Evolutionary conservation across 37 sponge, comb jelly and placozoan genomes (phyloP).

Genomic region (Diacarnus erythraeanus): DNA sequence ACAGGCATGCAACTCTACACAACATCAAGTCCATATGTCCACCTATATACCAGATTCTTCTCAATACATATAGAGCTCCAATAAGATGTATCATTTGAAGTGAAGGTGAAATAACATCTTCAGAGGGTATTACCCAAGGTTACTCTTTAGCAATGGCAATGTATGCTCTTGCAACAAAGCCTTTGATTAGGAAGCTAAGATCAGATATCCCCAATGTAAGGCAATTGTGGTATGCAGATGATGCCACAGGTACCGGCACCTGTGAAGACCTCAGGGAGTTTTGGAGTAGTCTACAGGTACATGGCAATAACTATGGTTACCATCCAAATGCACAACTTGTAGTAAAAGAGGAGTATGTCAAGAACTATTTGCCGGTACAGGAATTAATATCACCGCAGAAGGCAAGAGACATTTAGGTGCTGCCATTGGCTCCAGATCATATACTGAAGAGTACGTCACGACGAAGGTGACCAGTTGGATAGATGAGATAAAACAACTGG

Average conservation of each 20-base stretch:
- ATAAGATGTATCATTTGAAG: constrained; percentile 6
- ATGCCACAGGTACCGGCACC: constrained; percentile 35
- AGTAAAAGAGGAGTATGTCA: constrained; percentile 44
- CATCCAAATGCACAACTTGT: constrained; percentile 50
- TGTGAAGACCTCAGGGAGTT: constrained; percentile 26
- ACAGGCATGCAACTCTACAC: constrained; percentile 52
- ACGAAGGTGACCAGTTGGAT: constrained; percentile 29
- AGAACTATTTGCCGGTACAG: constrained; percentile 38
- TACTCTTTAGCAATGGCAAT: too few relatives aligned
- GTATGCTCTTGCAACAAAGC: constrained; percentile 51
- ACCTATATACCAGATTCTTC: constrained; percentile 29
- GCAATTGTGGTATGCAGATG: constrained; percentile 71
- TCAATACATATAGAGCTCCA: constrained; percentile 39
- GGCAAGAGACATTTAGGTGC: constrained; percentile 59
- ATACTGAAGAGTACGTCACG: constrained; percentile 32
- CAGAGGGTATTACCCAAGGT: constrained; percentile 49
- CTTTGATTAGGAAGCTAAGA: constrained; percentile 17
- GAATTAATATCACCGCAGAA: constrained; percentile 39
- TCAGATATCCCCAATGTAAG: constrained; percentile 4
- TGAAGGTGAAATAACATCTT: constrained; percentile 25
- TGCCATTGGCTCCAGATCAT: constrained; percentile 42
- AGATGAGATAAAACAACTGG: constrained; percentile 21
- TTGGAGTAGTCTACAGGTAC: constrained; percentile 22
- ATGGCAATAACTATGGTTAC: constrained; percentile 50
- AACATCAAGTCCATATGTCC: constrained; percentile 53